These are phyloP conservation scores for Meloidogyne floridensis DNA, from an alignment of 1,140 invertebrate species.

Conservation along the genomic window DNA sequence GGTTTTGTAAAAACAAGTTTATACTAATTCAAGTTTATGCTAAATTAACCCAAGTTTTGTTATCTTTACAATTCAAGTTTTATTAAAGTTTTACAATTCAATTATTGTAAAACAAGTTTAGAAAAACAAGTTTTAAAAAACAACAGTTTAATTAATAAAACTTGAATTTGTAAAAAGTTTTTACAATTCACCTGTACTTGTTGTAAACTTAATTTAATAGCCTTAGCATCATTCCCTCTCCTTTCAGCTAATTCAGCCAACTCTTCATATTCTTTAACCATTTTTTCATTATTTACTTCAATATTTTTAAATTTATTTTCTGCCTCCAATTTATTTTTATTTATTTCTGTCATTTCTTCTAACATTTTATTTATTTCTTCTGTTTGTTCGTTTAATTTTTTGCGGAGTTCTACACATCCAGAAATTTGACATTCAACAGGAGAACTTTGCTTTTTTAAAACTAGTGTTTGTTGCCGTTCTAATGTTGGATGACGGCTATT, in stretches of 20 bases:
- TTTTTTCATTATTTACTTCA: conserved; percentile 14
- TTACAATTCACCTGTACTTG: not conserved
- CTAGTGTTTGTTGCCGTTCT: not conserved
- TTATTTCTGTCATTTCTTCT: conserved; percentile 39
- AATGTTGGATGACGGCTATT: too few relatives aligned
- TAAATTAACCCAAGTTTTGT: too few relatives aligned
- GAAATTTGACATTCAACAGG: not conserved
- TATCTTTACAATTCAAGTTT: too few relatives aligned
- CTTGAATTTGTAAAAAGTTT: not conserved
- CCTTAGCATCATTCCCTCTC: conserved; percentile 40
- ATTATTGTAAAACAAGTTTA: too few relatives aligned
- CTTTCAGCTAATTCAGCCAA: conserved; percentile 46
- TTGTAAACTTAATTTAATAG: conserved; percentile 33
- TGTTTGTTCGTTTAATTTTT: not conserved
- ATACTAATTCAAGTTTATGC: too few relatives aligned
- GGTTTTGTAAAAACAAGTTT: too few relatives aligned
- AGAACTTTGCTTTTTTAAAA: not conserved
- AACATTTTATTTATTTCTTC: conserved; percentile 53
- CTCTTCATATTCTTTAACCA: conserved; percentile 36
- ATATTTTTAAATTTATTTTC: conserved; percentile 29
- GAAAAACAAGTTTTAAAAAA: too few relatives aligned
- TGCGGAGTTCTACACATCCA: not conserved
- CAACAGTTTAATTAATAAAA: too few relatives aligned
- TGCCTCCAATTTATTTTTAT: conserved; percentile 15
- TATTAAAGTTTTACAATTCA: too few relatives aligned